Percentiles rank a stretch among this genome's conserved stretches.
Conservation (phyloP, 2,888 invertebrate genomes). For the Drosophila kokeensis region DNA sequence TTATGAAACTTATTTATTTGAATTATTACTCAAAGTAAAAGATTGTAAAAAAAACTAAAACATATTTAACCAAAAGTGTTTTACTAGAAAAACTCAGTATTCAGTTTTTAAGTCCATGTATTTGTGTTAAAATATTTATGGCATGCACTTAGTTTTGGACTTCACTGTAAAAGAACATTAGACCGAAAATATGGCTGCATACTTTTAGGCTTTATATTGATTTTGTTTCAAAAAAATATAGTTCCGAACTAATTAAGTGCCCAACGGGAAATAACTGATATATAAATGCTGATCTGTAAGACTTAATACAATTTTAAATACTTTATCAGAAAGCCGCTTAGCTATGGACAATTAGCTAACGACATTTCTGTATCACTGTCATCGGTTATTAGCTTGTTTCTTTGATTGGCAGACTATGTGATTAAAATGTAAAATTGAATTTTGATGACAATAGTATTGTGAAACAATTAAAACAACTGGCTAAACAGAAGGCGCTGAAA, state of each 20-base stretch:
- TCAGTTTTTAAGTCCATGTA: neutral
- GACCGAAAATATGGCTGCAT: constrained; percentile 11
- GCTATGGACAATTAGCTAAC: constrained; percentile 31
- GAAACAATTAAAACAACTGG: constrained; percentile 37
- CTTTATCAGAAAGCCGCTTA: constrained; percentile 36
- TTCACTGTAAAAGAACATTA: constrained; percentile 7
- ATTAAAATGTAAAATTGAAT: constrained; percentile 25
- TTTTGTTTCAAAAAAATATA: neutral
- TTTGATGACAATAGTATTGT: constrained; percentile 22
- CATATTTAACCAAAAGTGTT: neutral
- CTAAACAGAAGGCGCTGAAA: neutral
- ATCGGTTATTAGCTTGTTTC: constrained; percentile 19
- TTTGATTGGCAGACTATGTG: constrained; percentile 37
- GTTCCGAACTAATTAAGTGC: neutral
- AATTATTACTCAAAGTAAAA: constrained; percentile 13
- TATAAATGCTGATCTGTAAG: neutral
- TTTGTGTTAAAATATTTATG: neutral
- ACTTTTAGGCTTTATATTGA: constrained; percentile 8
- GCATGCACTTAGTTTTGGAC: constrained; percentile 1
- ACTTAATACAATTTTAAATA: neutral
- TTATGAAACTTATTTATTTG: neutral
- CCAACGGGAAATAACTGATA: neutral
- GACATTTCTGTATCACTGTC: constrained; percentile 23
- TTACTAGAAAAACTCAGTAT: neutral
- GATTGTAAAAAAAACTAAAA: neutral